Conservation (phyloP, 2,113 vertebrate species). For the Xenopus tropicalis region DNA sequence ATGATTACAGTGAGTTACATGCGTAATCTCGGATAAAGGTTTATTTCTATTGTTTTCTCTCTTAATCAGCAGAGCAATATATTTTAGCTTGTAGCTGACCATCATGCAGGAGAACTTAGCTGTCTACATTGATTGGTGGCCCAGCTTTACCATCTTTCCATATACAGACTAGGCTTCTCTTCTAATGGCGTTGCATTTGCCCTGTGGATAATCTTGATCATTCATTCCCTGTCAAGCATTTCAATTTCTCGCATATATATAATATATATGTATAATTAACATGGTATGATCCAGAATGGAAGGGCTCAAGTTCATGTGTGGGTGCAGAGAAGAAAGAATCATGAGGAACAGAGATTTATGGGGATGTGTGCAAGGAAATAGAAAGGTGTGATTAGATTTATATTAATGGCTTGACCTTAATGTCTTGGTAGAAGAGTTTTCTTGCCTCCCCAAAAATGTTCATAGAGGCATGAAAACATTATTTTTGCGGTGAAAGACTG, state of each 20-base stretch:
- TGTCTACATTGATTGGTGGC: constrained; percentile 86
- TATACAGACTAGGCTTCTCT: constrained; percentile 79
- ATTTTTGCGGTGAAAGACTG: too few relatives aligned
- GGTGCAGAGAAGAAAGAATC: constrained; percentile 50
- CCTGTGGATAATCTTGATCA: constrained; percentile 81
- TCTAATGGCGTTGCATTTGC: constrained; percentile 95
- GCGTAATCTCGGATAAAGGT: constrained; percentile 45
- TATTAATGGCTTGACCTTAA: constrained; percentile 74
- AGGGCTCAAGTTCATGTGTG: constrained; percentile 56
- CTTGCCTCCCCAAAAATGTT: constrained; percentile 53
- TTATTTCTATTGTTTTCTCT: not conserved
- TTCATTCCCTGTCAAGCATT: constrained; percentile 86
- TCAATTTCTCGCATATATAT: constrained; percentile 67
- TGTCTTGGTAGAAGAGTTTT: constrained; percentile 64
- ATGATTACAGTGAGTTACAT: not conserved
- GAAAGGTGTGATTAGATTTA: constrained; percentile 81
- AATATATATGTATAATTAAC: too few relatives aligned
- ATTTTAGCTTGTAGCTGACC: constrained; percentile 70
- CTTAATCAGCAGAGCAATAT: constrained; percentile 59
- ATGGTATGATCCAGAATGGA: constrained; percentile 74
- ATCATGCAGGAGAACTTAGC: constrained; percentile 70
- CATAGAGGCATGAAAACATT: constrained; percentile 29
- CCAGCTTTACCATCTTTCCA: constrained; percentile 79
- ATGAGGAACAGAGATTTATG: constrained; percentile 78
- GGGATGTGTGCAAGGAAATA: constrained; percentile 76